Evolutionary conservation across 1,140 invertebrate genomes (phyloP).

Genomic region (Pissodes strobi): DNA sequence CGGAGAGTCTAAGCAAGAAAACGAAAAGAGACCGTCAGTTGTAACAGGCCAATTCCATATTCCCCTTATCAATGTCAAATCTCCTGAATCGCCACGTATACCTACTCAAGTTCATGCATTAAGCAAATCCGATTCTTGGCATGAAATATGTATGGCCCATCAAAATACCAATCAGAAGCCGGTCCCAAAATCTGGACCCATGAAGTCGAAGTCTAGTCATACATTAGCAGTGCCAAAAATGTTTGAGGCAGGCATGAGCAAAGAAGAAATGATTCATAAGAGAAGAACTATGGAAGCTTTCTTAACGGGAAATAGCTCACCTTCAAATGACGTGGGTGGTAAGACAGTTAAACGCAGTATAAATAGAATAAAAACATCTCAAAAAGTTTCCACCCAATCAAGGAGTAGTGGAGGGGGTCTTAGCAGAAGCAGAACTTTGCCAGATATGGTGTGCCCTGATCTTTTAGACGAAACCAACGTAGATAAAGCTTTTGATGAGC

Average conservation of each 20-base stretch:
- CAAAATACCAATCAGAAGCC: constrained; percentile 51
- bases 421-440: constrained; percentile 75
- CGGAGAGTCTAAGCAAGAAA: constrained; percentile 49
- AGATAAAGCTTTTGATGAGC: constrained; percentile 76
- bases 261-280: constrained; percentile 73
- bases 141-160: constrained; percentile 63
- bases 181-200: constrained; percentile 36
- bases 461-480: constrained; percentile 72
- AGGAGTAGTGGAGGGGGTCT: constrained; percentile 52
- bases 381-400: constrained; percentile 58
- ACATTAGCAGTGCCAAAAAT: constrained; percentile 72
- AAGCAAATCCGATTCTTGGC: constrained; percentile 82
- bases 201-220: constrained; percentile 74
- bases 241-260: constrained; percentile 76
- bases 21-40: constrained; percentile 53
- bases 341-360: constrained; percentile 55
- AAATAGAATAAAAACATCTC: constrained; percentile 58
- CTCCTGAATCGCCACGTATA: constrained; percentile 50
- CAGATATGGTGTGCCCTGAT: constrained; percentile 66
- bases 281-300: constrained; percentile 80
- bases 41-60: constrained; percentile 58
- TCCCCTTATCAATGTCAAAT: constrained; percentile 49
- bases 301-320: constrained; percentile 57
- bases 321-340: constrained; percentile 28
- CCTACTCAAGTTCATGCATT: constrained; percentile 50